Percentiles rank a stretch among this genome's conserved stretches.
Evolutionary conservation across 2,888 invertebrate species (phyloP).

Genomic region (Ernsta delagoae): DNA sequence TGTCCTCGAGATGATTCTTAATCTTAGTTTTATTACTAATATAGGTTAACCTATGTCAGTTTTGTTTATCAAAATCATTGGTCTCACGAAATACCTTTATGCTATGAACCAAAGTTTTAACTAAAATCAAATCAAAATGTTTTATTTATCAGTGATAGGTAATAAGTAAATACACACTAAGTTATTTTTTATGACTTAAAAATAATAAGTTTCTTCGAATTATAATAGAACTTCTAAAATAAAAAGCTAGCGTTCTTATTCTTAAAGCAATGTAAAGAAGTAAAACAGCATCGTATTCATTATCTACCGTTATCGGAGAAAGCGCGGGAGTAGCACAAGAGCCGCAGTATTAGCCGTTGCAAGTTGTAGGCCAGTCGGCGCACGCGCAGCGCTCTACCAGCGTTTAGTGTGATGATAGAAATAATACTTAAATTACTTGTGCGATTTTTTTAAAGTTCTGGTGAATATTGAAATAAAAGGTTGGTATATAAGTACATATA

Average conservation of each 20-base stretch:
- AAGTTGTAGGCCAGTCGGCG: conserved; percentile 45
- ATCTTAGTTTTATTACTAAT: too few relatives aligned
- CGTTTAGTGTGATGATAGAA: neutral
- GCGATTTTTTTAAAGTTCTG: neutral
- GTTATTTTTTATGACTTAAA: neutral
- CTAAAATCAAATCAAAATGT: too few relatives aligned
- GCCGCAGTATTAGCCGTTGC: conserved; percentile 41
- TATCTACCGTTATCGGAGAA: conserved; percentile 75
- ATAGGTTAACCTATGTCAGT: too few relatives aligned
- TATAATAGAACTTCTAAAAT: too few relatives aligned
- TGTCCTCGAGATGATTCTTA: too few relatives aligned
- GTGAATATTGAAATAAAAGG: neutral
- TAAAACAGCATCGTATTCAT: conserved; percentile 39
- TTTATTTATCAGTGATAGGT: too few relatives aligned
- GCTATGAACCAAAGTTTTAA: too few relatives aligned
- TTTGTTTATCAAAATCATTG: too few relatives aligned
- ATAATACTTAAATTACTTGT: neutral
- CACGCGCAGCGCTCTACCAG: conserved; percentile 32
- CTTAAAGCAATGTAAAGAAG: conserved; percentile 45
- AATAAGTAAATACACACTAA: too few relatives aligned
- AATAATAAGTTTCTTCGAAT: conserved; percentile 15
- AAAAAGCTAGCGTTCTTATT: too few relatives aligned
- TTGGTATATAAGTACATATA: too few relatives aligned
- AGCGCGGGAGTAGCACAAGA: conserved; percentile 60
- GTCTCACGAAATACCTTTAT: too few relatives aligned